A percentile compares a stretch with the other conserved stretches of the same genome.
Conservation (phyloP, 2,888 invertebrate species). For the Phasia obesa region DNA sequence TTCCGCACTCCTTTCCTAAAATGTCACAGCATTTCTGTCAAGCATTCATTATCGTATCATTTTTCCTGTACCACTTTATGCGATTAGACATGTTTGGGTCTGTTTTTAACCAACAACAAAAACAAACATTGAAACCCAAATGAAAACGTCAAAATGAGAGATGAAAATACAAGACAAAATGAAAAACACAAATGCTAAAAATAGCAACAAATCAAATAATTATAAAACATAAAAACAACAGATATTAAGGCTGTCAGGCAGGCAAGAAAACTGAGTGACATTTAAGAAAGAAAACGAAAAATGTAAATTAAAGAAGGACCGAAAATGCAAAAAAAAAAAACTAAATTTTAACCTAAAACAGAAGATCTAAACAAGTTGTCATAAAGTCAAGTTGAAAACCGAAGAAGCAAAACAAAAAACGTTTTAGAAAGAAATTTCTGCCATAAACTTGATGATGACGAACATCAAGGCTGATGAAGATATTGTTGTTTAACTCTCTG, state of each 20-base stretch:
- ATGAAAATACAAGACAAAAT: slow-evolving; percentile 14
- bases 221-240: slow-evolving; percentile 49
- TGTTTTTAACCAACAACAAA: slow-evolving; percentile 37
- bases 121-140: slow-evolving; percentile 30
- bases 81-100: slow-evolving; percentile 67
- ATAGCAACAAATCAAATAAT: slow-evolving; percentile 65
- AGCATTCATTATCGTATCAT: slow-evolving; percentile 65
- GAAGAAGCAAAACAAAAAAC: slow-evolving; percentile 6
- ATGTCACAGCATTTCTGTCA: slow-evolving; percentile 63
- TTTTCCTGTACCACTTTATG: slow-evolving; percentile 58
- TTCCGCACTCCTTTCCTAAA: background rate
- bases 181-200: slow-evolving; percentile 15
- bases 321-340: slow-evolving; percentile 8
- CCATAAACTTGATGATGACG: slow-evolving; percentile 14
- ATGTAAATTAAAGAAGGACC: slow-evolving; percentile 1
- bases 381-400: slow-evolving; percentile 35
- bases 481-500: slow-evolving; percentile 14
- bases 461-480: slow-evolving; percentile 34
- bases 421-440: background rate
- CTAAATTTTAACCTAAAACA: slow-evolving; percentile 18
- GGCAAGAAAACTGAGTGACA: slow-evolving; percentile 15
- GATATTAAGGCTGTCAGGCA: background rate
- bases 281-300: slow-evolving; percentile 21
- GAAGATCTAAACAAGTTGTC: slow-evolving; percentile 42
- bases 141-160: slow-evolving; percentile 44